phyloP scores from a whole-genome alignment of 2,797 vertebrate species.

The Propithecus perrieri region DNA sequence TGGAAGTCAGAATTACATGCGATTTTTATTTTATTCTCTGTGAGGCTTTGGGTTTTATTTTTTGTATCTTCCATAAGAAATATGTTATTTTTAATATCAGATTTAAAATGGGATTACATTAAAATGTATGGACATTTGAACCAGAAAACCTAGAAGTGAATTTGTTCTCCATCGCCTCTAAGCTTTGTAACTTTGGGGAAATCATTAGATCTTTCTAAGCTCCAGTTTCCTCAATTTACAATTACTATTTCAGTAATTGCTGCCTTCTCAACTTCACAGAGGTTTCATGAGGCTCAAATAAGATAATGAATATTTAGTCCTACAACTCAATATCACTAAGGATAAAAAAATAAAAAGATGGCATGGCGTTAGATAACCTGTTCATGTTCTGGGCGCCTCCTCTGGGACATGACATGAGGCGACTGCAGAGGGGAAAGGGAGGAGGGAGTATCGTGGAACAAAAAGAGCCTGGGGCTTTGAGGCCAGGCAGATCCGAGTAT shows the following conservation, averaged over 20 bases:
- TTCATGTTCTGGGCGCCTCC: not conserved
- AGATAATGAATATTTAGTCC: conserved; percentile 33
- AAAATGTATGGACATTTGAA: not conserved
- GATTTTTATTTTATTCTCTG: conserved; percentile 18
- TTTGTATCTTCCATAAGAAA: not conserved
- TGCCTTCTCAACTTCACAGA: conserved; percentile 31
- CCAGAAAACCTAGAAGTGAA: not conserved
- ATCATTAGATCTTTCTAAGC: conserved; percentile 18
- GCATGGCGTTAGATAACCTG: not conserved
- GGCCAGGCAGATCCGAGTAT: not conserved
- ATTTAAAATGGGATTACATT: not conserved
- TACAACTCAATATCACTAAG: conserved; percentile 19
- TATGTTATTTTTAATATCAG: not conserved
- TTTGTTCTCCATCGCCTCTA: not conserved
- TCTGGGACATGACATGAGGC: not conserved
- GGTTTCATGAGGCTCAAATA: conserved; percentile 1
- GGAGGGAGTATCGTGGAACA: rapidly evolving
- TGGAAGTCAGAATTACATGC: not conserved
- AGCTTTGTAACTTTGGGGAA: not conserved
- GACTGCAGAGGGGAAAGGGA: not conserved
- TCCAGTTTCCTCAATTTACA: not conserved
- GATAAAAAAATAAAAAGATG: not conserved
- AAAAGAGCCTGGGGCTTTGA: not conserved
- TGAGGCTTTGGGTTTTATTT: not conserved
- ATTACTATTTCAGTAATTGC: conserved; percentile 27